phyloP scores from a whole-genome alignment of 2,888 invertebrate genomes.

The Ophioninae sp. region DNA sequence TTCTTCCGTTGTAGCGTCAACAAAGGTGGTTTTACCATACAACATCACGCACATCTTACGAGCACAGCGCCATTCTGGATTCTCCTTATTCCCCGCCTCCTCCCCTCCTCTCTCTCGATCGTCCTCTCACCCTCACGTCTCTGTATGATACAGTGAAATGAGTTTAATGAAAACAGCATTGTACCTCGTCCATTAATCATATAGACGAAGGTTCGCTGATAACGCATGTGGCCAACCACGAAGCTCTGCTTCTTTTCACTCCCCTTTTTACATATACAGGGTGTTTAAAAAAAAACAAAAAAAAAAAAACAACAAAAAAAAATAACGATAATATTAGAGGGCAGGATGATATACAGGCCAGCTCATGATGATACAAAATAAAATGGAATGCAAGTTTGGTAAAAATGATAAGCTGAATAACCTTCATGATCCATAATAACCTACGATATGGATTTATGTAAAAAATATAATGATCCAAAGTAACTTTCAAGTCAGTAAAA shows the following conservation, averaged over 20 bases:
- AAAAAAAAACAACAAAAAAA: too few relatives aligned
- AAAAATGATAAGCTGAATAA: too few relatives aligned
- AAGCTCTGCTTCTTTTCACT: conserved; percentile 54
- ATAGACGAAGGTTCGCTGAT: conserved; percentile 74
- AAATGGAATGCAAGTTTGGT: too few relatives aligned
- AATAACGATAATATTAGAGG: too few relatives aligned
- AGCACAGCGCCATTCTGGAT: conserved; percentile 26
- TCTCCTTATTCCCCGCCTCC: conserved; percentile 6
- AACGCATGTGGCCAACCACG: conserved; percentile 76
- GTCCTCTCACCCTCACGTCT: neutral
- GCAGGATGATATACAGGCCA: too few relatives aligned
- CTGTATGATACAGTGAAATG: conserved; percentile 72
- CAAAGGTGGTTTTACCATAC: conserved; percentile 21
- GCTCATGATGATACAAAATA: too few relatives aligned
- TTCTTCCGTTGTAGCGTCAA: conserved; percentile 63
- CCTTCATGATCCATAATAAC: too few relatives aligned
- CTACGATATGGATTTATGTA: too few relatives aligned
- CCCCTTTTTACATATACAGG: conserved; percentile 9
- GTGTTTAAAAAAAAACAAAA: too few relatives aligned
- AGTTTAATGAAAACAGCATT: conserved; percentile 81
- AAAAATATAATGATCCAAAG: too few relatives aligned
- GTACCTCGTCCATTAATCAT: conserved; percentile 80
- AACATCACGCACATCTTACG: conserved; percentile 10
- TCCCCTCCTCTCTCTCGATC: neutral
- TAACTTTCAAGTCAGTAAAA: too few relatives aligned